phyloP scores from a whole-genome alignment of 2,888 invertebrate genomes.

The Exocentrus adspersus region DNA sequence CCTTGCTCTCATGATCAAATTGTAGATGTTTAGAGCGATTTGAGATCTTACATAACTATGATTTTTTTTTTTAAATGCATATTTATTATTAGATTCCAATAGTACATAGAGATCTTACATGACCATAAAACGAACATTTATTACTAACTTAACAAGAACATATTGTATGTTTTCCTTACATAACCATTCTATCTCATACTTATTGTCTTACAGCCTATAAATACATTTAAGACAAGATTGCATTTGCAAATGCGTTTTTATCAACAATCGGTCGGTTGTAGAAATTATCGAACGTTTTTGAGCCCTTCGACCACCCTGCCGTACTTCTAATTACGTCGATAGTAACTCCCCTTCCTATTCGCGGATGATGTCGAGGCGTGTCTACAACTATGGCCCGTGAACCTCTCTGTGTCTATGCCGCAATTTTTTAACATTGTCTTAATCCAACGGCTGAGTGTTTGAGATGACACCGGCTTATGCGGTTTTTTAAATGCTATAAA shows the following conservation, averaged over 20 bases:
- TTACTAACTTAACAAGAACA: too few relatives aligned
- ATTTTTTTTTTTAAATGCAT: too few relatives aligned
- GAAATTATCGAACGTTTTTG: background rate
- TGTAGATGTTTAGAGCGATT: constrained; percentile 9
- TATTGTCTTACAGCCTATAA: too few relatives aligned
- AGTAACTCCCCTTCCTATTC: constrained; percentile 21
- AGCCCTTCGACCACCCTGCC: too few relatives aligned
- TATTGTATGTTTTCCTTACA: background rate
- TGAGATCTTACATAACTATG: too few relatives aligned
- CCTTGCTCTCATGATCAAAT: constrained; percentile 2
- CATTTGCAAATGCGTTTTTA: background rate
- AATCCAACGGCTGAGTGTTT: constrained; percentile 19
- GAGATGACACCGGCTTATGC: background rate
- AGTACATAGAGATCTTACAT: too few relatives aligned
- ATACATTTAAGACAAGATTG: background rate
- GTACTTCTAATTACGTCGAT: too few relatives aligned
- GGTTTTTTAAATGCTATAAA: background rate
- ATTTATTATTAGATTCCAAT: too few relatives aligned
- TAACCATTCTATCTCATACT: background rate
- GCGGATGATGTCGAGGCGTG: constrained; percentile 18
- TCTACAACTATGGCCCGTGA: constrained; percentile 20
- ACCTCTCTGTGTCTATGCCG: constrained; percentile 15
- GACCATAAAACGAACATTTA: too few relatives aligned
- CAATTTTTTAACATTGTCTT: constrained; percentile 13
- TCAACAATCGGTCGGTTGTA: background rate